phyloP scores from a whole-genome alignment of 2,113 vertebrate species.

The Muscicapa adusta region DNA sequence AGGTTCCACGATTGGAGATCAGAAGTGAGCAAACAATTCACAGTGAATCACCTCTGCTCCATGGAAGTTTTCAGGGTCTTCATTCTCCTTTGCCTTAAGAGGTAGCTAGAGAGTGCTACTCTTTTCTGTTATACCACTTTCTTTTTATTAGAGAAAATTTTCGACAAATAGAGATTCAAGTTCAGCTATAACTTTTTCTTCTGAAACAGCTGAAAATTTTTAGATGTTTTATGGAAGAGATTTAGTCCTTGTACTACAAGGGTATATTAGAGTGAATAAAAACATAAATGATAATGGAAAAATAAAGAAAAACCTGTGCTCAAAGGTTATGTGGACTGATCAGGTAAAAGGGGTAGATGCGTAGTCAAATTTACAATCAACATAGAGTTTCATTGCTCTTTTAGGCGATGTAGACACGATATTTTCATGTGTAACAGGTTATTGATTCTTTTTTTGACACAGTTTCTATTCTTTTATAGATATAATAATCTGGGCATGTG shows the following conservation, averaged over 20 bases:
- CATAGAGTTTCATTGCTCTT: neutral
- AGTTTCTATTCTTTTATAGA: neutral
- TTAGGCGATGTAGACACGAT: neutral
- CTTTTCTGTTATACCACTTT: neutral
- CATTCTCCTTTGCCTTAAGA: slow-evolving; percentile 1
- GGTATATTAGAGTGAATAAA: neutral
- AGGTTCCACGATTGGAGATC: neutral
- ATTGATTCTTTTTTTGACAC: accelerated
- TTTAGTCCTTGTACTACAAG: neutral
- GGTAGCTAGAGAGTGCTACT: neutral
- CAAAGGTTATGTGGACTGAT: neutral
- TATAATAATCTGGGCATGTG: neutral
- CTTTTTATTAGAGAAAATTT: neutral
- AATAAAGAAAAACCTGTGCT: neutral
- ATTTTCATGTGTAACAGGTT: neutral
- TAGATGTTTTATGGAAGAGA: neutral
- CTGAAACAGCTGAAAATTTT: neutral
- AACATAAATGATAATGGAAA: neutral
- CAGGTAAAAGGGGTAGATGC: neutral
- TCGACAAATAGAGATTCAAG: neutral
- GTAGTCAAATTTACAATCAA: neutral
- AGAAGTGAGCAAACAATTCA: neutral
- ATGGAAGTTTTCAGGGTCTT: neutral
- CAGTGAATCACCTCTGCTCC: neutral
- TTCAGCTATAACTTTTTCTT: neutral